These are phyloP conservation scores for Bubo blakistoni DNA, from an alignment of 2,113 vertebrate genomes.

Conservation along the genomic window DNA sequence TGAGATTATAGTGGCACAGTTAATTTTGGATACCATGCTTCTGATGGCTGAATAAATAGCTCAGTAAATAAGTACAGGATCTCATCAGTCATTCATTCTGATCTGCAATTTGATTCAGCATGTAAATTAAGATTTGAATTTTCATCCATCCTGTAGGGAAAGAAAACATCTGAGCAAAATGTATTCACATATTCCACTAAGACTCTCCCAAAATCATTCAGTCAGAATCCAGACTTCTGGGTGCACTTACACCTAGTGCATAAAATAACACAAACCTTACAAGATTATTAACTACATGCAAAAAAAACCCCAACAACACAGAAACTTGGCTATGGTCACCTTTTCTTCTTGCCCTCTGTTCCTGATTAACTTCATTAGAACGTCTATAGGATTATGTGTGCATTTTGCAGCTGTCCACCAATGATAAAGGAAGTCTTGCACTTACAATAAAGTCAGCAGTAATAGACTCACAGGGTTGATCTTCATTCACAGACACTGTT, in stretches of 20 bases:
- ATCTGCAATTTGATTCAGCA: not conserved
- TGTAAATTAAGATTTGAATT: not conserved
- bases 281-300: not conserved
- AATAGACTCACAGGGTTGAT: not conserved
- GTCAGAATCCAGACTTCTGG: not conserved
- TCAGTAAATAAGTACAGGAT: constrained; percentile 2
- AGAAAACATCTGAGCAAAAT: not conserved
- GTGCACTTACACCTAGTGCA: not conserved
- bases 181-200: not conserved
- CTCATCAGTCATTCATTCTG: constrained; percentile 17
- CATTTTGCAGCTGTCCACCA: not conserved
- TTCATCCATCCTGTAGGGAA: not conserved
- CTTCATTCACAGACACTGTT: not conserved
- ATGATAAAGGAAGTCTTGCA: not conserved
- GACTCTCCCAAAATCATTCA: not conserved
- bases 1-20: not conserved
- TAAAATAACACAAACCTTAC: not conserved
- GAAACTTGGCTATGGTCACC: not conserved
- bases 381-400: not conserved
- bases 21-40: constrained; percentile 2
- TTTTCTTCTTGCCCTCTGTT: not conserved
- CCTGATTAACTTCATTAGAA: not conserved
- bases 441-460: not conserved
- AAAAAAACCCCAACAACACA: not conserved
- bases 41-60: constrained; percentile 5